A percentile compares a stretch with the other conserved stretches of the same genome.
Evolutionary conservation across 2,113 vertebrate species (phyloP).

Genomic region (Malurus elegans): DNA sequence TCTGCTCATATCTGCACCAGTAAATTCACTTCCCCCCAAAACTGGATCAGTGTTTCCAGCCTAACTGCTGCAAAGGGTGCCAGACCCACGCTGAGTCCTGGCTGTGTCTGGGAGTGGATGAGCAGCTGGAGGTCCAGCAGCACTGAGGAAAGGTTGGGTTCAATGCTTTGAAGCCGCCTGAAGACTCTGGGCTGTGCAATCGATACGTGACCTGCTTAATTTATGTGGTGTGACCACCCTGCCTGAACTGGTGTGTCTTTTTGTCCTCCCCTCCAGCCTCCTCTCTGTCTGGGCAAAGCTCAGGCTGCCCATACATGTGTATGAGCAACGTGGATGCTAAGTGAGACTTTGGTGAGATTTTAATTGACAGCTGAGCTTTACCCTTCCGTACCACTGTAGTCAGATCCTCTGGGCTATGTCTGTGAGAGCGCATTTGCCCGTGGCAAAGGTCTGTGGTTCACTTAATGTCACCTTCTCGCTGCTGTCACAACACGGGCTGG

Average conservation of each 20-base stretch:
- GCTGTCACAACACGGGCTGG: background rate
- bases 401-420: background rate
- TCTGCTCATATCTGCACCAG: background rate
- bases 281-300: background rate
- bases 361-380: background rate
- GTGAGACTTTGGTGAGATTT: background rate
- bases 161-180: background rate
- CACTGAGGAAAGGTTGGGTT: background rate
- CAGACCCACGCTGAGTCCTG: background rate
- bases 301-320: background rate
- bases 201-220: rapidly evolving
- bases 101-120: rapidly evolving
- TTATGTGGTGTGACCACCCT: background rate
- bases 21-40: background rate
- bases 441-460: background rate
- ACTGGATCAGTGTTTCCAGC: background rate
- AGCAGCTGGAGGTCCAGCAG: background rate
- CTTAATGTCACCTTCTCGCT: background rate
- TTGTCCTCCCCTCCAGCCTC: background rate
- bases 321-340: background rate
- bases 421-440: background rate
- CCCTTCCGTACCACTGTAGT: background rate
- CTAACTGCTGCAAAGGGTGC: background rate
- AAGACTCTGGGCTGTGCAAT: rapidly evolving
- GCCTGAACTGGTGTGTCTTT: background rate